phyloP scores from a whole-genome alignment of 2,797 vertebrate genomes.

The Chelon auratus region DNA sequence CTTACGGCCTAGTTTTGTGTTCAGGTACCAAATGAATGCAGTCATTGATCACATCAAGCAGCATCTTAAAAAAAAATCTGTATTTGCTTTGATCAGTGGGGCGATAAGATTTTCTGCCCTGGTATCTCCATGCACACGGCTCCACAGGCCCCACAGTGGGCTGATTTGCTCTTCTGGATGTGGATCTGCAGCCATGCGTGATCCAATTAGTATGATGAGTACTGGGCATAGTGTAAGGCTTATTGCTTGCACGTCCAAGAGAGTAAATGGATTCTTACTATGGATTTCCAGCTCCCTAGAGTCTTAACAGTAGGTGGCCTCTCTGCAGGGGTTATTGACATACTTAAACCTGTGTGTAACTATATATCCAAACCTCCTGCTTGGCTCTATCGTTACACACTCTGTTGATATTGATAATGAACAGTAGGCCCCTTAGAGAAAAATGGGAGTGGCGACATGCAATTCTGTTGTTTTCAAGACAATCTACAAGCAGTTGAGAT shows the following conservation, averaged over 20 bases:
- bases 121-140: slow-evolving; percentile 16
- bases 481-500: slow-evolving; percentile 21
- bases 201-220: slow-evolving; percentile 77
- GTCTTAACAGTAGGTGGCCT: slow-evolving; percentile 55
- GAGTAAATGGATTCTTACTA: slow-evolving; percentile 77
- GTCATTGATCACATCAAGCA: slow-evolving; percentile 27
- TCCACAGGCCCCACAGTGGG: slow-evolving; percentile 32
- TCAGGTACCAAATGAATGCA: slow-evolving; percentile 18
- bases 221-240: slow-evolving; percentile 32
- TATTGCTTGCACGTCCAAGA: slow-evolving; percentile 59
- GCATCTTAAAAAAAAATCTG: slow-evolving; percentile 26
- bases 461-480: slow-evolving; percentile 17
- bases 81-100: slow-evolving; percentile 38
- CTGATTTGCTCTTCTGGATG: slow-evolving; percentile 56
- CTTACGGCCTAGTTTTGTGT: neutral
- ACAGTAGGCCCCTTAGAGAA: slow-evolving; percentile 32
- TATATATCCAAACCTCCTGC: slow-evolving; percentile 30
- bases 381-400: slow-evolving; percentile 35
- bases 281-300: slow-evolving; percentile 69
- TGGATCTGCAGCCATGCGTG: slow-evolving; percentile 61
- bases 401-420: slow-evolving; percentile 63
- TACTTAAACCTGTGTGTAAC: slow-evolving; percentile 65
- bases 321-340: slow-evolving; percentile 65
- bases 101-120: slow-evolving; percentile 20
- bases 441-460: neutral